Percentiles rank a stretch among this genome's conserved stretches.
Conservation (phyloP, 64 coral and sea anemone genomes). For the Pocillopora verrucosa region DNA sequence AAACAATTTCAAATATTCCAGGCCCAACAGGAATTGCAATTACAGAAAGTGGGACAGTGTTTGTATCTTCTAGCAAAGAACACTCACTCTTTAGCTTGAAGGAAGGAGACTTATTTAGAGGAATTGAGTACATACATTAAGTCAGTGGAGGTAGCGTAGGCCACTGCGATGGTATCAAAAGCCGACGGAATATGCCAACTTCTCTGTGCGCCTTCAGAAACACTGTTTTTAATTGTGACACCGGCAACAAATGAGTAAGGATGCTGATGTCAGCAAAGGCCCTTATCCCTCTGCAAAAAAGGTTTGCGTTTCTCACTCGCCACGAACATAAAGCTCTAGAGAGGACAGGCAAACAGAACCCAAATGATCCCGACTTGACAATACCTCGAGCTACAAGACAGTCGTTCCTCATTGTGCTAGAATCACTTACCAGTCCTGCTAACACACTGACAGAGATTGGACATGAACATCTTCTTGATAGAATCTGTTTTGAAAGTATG, state of each 20-base stretch:
- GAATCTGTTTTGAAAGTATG: conserved; percentile 43
- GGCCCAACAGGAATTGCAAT: conserved; percentile 59
- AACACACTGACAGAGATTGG: conserved; percentile 63
- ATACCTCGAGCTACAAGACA: conserved; percentile 33
- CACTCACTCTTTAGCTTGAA: conserved; percentile 40
- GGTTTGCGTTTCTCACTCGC: conserved; percentile 39
- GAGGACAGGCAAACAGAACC: conserved; percentile 50
- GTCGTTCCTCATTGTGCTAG: conserved; percentile 53
- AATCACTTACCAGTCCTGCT: conserved; percentile 47
- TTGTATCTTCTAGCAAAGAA: conserved; percentile 49
- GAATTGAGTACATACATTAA: neutral
- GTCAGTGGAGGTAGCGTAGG: conserved; percentile 35
- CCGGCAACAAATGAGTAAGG: conserved; percentile 45
- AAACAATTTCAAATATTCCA: conserved; percentile 63
- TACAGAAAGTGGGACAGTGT: conserved; percentile 39
- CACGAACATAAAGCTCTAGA: conserved; percentile 22
- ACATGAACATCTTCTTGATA: conserved; percentile 25
- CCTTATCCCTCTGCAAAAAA: conserved; percentile 57
- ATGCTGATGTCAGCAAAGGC: conserved; percentile 64
- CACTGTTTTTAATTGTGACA: conserved; percentile 66
- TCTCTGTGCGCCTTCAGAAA: conserved; percentile 41
- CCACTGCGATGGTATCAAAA: conserved; percentile 47
- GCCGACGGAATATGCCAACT: conserved; percentile 47
- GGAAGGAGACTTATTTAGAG: conserved; percentile 16
- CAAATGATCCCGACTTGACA: conserved; percentile 46